Evolutionary conservation across 2,113 vertebrate genomes (phyloP).

Genomic region (Cranoglanis bouderius): DNA sequence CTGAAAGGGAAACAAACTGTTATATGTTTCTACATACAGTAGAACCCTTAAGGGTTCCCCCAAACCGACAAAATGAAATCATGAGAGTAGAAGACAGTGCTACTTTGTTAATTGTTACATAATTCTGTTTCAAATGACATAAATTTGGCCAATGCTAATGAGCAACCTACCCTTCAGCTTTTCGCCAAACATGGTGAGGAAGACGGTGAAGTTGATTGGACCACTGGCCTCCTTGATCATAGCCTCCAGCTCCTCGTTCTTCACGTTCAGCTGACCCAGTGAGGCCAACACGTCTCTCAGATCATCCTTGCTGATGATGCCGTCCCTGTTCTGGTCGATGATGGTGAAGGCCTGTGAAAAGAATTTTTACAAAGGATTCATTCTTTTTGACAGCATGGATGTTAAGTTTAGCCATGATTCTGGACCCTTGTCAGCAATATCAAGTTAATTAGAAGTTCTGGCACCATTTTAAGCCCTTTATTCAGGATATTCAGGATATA

Average conservation of each 20-base stretch:
- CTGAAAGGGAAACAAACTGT: background rate
- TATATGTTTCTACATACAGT: background rate
- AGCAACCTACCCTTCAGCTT: slow-evolving; percentile 86
- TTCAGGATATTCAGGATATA: background rate
- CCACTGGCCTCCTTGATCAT: slow-evolving; percentile 93
- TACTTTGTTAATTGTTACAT: background rate
- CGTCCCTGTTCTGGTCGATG: slow-evolving; percentile 92
- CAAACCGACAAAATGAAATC: background rate
- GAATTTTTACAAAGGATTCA: background rate
- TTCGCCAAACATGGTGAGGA: slow-evolving; percentile 94
- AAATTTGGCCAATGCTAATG: background rate
- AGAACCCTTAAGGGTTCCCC: background rate
- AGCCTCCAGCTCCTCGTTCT: slow-evolving; percentile 88
- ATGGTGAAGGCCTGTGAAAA: slow-evolving; percentile 86
- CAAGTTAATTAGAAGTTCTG: background rate
- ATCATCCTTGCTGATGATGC: slow-evolving; percentile 91
- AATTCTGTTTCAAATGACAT: background rate
- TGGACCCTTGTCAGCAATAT: background rate
- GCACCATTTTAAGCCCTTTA: background rate
- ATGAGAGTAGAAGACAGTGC: background rate
- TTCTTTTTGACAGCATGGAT: background rate
- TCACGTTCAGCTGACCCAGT: slow-evolving; percentile 90
- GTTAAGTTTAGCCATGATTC: background rate
- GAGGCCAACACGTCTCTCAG: slow-evolving; percentile 86
- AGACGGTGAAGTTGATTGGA: slow-evolving; percentile 93